phyloP scores from a whole-genome alignment of 2,797 vertebrate genomes.

The Sebastes cheni region DNA sequence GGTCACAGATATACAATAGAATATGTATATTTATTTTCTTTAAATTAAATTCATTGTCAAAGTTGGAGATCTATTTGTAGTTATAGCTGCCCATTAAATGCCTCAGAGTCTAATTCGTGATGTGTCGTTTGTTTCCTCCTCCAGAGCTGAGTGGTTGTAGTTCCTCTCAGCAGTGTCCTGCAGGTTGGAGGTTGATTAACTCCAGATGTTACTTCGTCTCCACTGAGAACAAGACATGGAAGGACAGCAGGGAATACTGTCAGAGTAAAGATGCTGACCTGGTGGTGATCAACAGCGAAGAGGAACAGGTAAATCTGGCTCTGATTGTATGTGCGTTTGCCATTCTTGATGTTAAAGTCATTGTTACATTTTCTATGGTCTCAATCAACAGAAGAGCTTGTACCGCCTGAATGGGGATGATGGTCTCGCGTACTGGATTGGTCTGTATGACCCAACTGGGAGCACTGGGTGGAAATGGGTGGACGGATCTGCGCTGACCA shows the following conservation, averaged over 20 bases:
- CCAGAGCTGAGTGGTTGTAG: neutral
- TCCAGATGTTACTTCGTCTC: conserved; percentile 47
- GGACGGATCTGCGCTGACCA: conserved; percentile 20
- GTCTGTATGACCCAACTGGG: neutral
- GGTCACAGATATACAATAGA: neutral
- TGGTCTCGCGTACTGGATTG: conserved; percentile 36
- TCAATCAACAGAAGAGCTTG: conserved; percentile 11
- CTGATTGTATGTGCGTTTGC: fast-evolving
- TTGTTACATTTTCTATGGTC: neutral
- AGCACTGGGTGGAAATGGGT: conserved; percentile 26
- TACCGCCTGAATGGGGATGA: neutral
- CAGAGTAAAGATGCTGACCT: conserved; percentile 24
- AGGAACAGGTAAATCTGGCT: conserved; percentile 37
- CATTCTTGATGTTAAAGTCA: neutral
- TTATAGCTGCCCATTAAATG: neutral
- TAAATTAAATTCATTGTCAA: neutral
- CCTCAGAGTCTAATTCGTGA: neutral
- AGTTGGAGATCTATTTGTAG: neutral
- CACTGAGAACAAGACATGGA: neutral
- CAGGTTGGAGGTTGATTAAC: conserved; percentile 11
- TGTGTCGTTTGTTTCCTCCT: neutral
- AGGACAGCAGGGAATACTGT: conserved; percentile 30
- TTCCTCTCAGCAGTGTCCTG: neutral
- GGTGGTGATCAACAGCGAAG: conserved; percentile 29
- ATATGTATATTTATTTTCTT: too few relatives aligned